Evolutionary conservation across 1,140 invertebrate genomes (phyloP).

Genomic region (Carcinoscorpius rotundicauda): DNA sequence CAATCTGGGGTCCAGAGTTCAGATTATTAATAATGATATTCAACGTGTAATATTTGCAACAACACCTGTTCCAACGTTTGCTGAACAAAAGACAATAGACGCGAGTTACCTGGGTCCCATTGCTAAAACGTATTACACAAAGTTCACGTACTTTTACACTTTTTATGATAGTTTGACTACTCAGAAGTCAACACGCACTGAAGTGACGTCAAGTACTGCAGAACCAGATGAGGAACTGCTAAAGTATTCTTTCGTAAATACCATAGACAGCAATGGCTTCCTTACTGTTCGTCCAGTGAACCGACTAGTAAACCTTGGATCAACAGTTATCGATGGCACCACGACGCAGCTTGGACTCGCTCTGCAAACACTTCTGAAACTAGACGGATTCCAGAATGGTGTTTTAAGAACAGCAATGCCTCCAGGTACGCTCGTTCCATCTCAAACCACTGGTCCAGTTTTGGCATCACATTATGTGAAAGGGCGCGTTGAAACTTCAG

Average conservation of each 20-base stretch:
- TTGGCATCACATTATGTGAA: no score
- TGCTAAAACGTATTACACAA: conserved; percentile 21
- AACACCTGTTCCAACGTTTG: not conserved
- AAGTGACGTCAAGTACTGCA: conserved; percentile 16
- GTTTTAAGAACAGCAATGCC: conserved; percentile 8
- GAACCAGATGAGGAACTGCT: conserved; percentile 8
- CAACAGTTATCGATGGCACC: conserved; percentile 25
- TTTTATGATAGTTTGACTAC: conserved; percentile 21
- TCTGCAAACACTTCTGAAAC: conserved; percentile 27
- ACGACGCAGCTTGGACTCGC: conserved; percentile 31
- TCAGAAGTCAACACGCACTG: conserved; percentile 19
- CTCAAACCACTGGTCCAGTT: no score
- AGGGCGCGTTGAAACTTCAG: no score
- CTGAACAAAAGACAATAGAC: not conserved
- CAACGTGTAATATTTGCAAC: not conserved
- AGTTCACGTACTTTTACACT: conserved; percentile 25
- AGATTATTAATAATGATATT: conserved; percentile 16
- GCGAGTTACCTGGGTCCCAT: conserved; percentile 7
- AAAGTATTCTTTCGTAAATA: conserved; percentile 15
- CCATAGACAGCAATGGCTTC: conserved; percentile 24
- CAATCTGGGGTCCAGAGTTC: conserved; percentile 22
- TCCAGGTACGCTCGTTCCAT: no score
- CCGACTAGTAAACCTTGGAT: conserved; percentile 26
- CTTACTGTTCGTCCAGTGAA: conserved; percentile 24
- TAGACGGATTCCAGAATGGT: conserved; percentile 23